phyloP scores from a whole-genome alignment of 2,797 vertebrate species.

The Microchirus variegatus region DNA sequence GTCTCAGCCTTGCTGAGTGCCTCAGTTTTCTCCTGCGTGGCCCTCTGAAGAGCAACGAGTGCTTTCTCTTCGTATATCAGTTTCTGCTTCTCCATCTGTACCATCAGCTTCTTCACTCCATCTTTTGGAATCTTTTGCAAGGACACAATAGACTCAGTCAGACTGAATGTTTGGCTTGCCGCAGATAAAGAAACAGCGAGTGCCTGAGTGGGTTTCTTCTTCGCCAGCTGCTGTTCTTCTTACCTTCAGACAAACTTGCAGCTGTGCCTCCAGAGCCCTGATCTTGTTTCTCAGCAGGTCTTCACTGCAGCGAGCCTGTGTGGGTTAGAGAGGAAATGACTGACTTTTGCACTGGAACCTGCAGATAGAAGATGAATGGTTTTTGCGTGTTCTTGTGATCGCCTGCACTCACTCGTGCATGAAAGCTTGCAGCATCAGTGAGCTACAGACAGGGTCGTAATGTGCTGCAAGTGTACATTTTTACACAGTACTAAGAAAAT shows the following conservation, averaged over 20 bases:
- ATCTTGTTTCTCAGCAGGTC: constrained; percentile 90
- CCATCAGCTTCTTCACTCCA: constrained; percentile 85
- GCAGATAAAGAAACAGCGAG: background rate
- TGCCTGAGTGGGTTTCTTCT: background rate
- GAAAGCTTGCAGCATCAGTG: constrained; percentile 21
- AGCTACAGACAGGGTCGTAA: constrained; percentile 12
- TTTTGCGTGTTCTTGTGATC: constrained; percentile 7
- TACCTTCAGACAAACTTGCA: constrained; percentile 92
- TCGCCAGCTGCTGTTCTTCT: constrained; percentile 41
- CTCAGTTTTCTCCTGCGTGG: constrained; percentile 86
- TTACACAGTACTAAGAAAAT: background rate
- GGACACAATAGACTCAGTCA: constrained; percentile 11
- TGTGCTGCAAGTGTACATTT: background rate
- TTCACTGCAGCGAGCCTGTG: constrained; percentile 90
- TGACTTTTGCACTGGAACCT: constrained; percentile 54
- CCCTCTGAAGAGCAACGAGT: constrained; percentile 86
- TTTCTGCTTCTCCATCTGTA: constrained; percentile 94
- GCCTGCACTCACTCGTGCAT: constrained; percentile 27
- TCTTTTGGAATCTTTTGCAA: constrained; percentile 82
- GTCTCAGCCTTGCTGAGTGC: constrained; percentile 83
- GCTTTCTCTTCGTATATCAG: constrained; percentile 88
- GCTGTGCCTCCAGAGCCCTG: constrained; percentile 88
- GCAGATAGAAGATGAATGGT: constrained; percentile 4
- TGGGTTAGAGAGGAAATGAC: constrained; percentile 77
- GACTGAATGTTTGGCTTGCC: background rate